These are phyloP conservation scores for Poecilia velifera DNA, from an alignment of 2,797 vertebrate species.

Conservation along the genomic window DNA sequence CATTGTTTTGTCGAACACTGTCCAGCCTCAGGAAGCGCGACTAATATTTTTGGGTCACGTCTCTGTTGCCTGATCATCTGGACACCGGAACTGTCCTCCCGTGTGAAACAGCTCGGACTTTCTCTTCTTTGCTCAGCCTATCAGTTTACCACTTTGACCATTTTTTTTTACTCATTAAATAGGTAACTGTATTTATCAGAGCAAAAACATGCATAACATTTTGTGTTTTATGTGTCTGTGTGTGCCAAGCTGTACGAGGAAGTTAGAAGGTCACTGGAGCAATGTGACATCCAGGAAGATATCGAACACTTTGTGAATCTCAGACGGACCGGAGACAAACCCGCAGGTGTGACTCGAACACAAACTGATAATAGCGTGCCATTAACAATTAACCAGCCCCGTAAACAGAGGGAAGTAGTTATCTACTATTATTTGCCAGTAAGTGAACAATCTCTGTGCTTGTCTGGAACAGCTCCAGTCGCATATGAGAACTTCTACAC, in stretches of 20 bases:
- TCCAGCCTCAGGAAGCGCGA: neutral
- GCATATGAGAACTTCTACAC: slow-evolving; percentile 94
- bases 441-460: neutral
- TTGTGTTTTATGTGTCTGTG: slow-evolving; percentile 8
- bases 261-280: slow-evolving; percentile 91
- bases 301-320: slow-evolving; percentile 90
- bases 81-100: neutral
- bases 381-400: slow-evolving; percentile 7
- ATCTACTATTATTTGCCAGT: neutral
- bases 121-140: neutral
- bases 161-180: neutral
- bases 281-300: slow-evolving; percentile 91
- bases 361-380: neutral
- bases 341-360: slow-evolving; percentile 83
- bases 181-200: neutral
- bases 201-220: neutral
- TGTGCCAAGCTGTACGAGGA: slow-evolving; percentile 89
- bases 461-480: slow-evolving; percentile 79
- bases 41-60: neutral
- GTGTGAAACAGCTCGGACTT: neutral
- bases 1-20: neutral
- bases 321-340: slow-evolving; percentile 85
- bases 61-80: neutral
- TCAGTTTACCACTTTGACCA: neutral
- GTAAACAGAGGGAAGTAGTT: neutral